A percentile compares a stretch with the other conserved stretches of the same genome.
Conservation (phyloP, 2,113 vertebrate genomes). For the Rhadina sibilatrix region DNA sequence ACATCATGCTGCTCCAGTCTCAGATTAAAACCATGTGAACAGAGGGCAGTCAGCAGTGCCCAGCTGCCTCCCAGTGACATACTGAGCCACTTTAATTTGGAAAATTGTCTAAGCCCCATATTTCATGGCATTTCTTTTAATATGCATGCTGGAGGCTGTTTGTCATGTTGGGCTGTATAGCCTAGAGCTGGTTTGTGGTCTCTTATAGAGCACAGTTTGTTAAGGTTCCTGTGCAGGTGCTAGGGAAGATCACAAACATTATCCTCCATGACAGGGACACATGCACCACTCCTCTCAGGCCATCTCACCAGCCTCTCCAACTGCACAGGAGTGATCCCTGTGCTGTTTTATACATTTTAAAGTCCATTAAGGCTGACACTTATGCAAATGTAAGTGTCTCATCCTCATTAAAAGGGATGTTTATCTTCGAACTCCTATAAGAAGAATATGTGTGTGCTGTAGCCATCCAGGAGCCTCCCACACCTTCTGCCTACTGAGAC, state of each 20-base stretch:
- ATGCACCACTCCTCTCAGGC: not conserved
- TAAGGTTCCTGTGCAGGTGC: not conserved
- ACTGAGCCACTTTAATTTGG: not conserved
- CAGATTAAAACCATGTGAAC: not conserved
- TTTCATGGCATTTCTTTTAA: not conserved
- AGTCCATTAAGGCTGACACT: not conserved
- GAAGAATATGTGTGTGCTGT: rapidly evolving
- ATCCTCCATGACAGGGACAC: not conserved
- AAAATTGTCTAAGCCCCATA: not conserved
- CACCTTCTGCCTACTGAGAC: not conserved
- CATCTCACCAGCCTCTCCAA: not conserved
- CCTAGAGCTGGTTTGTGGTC: not conserved
- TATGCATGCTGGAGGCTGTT: not conserved
- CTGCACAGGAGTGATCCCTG: not conserved
- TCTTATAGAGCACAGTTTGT: not conserved
- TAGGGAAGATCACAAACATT: not conserved
- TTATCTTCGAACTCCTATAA: constrained; percentile 3
- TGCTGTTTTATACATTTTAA: constrained; percentile 9
- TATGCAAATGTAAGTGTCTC: constrained; percentile 35
- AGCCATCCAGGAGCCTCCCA: not conserved
- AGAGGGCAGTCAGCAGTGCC: not conserved
- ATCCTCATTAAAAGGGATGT: constrained; percentile 4
- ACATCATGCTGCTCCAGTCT: not conserved
- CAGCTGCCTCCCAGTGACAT: not conserved
- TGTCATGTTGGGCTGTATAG: not conserved